These are phyloP conservation scores for Neodiprion virginianus DNA, from an alignment of 1,140 invertebrate species.

Conservation along the genomic window DNA sequence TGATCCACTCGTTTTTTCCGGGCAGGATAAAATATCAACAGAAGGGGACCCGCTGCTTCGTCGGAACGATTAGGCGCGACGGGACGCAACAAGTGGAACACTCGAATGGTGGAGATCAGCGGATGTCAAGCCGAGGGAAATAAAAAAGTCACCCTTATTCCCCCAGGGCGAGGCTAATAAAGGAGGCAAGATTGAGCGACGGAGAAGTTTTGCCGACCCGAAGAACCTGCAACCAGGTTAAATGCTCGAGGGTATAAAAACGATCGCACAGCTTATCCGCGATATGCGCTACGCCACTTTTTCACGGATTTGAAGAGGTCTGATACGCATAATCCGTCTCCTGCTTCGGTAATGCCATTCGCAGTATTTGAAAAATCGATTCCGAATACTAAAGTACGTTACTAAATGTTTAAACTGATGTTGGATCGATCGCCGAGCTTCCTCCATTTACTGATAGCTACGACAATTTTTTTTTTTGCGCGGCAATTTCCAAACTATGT, in stretches of 20 bases:
- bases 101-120: conserved; percentile 38
- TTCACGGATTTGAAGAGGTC: background rate
- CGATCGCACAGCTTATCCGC: background rate
- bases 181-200: conserved; percentile 25
- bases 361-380: too few species aligned
- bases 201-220: background rate
- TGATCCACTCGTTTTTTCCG: too few species aligned
- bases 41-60: background rate
- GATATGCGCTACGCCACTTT: background rate
- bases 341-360: too few species aligned
- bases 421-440: too few species aligned
- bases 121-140: conserved; percentile 51
- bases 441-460: too few species aligned
- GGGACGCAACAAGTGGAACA: conserved; percentile 43
- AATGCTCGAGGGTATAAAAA: conserved; percentile 1
- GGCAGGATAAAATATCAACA: too few species aligned
- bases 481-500: too few species aligned
- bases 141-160: conserved; percentile 49
- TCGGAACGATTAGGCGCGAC: conserved; percentile 15
- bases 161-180: conserved; percentile 43
- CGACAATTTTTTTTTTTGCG: too few species aligned
- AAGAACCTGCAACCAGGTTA: background rate
- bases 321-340: too few species aligned
- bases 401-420: too few species aligned
- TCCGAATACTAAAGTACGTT: too few species aligned